Evolutionary conservation across 2,888 invertebrate genomes (phyloP), one percentile per base, ranked within the genome.

Genomic region (Hydrotaea cyrtoneurina): DNA sequence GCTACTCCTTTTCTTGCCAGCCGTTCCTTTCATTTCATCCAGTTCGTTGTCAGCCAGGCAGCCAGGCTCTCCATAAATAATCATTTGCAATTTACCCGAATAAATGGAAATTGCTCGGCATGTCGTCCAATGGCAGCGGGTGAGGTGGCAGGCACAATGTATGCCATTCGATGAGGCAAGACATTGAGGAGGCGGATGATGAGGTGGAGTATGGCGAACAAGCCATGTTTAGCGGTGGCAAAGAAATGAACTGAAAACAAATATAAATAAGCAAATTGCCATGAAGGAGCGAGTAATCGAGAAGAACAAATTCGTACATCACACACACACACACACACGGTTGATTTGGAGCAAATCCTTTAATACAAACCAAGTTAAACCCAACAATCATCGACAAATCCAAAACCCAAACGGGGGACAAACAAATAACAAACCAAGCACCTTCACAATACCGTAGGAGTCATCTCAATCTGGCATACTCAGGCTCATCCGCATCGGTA

Each of bases 181-280:
- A 26, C 62, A 62, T 4, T 7, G 10, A 50, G n/a, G 21, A 66
- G 31, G 13, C 5, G 36, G 31, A n/a, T n/a, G 59, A 57, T 21
- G 72, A 72, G 17, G 43, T 64, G 71, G 46, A 59, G 69, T 2
- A 43, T 19, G 5, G 39, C 3, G 36, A 39, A 39, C 64, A 46
- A 69, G 69, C 11, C 69, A 69, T 21, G 69, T 69, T 69, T 69
- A 46, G 23, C 69, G 69, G 69, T 69, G 43, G 69, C 69, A 69
- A 69, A 69, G 75, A 71, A 82, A 59, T 78, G 74, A 72, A 80
- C 77, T 83, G 78, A 55, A 71, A 81, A 81, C 57, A 80, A 81
- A 77, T 64, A 81, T 76, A 86, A 86, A 84, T 80, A 84, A 78
- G 69, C 71, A 80, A 83, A 82, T 79, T 81, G 84, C 75, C 73